Evolutionary conservation across 1,140 invertebrate genomes (phyloP), one percentile per base, ranked within the genome.

Genomic region (Listronotus oregonensis): DNA sequence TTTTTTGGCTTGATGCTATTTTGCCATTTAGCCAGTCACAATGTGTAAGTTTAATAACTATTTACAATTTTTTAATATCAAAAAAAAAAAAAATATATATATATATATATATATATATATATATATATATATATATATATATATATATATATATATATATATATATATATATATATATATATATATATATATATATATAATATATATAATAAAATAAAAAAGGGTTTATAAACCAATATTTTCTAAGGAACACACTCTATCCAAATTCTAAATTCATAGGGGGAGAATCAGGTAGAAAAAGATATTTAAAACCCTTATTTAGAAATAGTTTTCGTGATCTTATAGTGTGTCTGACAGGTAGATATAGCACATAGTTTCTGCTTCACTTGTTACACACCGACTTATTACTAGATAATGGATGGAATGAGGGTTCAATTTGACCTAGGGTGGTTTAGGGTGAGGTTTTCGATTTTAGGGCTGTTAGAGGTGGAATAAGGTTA

Each of bases 321-420:
- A 65, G 50, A 62, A 68, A 66, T 54, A 55, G 59, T 69, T 69
- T 69, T 65, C 59, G 55, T 18, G 43, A 67, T 64, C 49, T 64
- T 71, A 69, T 64, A 67, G 59, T 67, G 60, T 60, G 62, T 50
- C 59, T 68, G 71, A 71, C 71, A 72, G 71, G 71, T 71, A 72
- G 71, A 66, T 66, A 51, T 47, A 50, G 21, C 52, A 37, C 66
- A 56, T 39, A 52, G 60, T 73, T 73, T 66, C 71, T 71, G 70
- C 70, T 64, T 71, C 72, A 73, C 72, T 73, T 73, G 72, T 67
- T 71, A 32, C 67, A 58, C 60, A 63, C 50, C 60, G 64, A 72
- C 70, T 70, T 70, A 70, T 73, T 73, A 73, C 70, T 64, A 65
- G 70, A 73, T 73, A 73, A 73, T 70, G 66, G 72, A 64, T 62